Evolutionary conservation across 35 echinoderm and acorn worm genomes (phyloP).

Genomic region (Ptychodera flava): DNA sequence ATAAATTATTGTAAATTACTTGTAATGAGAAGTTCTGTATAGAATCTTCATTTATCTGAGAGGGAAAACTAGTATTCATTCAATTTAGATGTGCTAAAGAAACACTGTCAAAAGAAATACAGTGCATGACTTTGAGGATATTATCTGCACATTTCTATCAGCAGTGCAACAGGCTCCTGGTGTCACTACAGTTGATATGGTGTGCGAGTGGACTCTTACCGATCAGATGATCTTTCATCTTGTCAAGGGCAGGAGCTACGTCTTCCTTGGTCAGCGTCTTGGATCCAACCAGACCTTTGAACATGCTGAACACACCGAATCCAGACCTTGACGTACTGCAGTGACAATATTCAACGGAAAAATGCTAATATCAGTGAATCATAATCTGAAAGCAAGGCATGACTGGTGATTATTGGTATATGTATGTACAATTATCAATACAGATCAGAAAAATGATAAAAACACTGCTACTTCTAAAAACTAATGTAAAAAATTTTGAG

Average conservation of each 20-base stretch:
- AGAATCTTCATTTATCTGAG: no score
- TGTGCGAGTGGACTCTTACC: no score
- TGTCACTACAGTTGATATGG: no score
- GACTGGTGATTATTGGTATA: no score
- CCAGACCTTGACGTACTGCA: conserved; percentile 17
- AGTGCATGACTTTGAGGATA: background rate
- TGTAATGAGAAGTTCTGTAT: no score
- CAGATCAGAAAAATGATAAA: no score
- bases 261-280: conserved; percentile 85
- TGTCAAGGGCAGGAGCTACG: conserved; percentile 76
- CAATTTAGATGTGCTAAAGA: background rate
- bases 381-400: background rate
- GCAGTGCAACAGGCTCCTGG: no score
- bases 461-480: no score
- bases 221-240: conserved; percentile 97
- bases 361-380: background rate
- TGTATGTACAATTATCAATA: no score
- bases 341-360: background rate
- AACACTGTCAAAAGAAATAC: background rate
- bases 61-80: conserved; percentile 3
- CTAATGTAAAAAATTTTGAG: no score
- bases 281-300: conserved; percentile 88
- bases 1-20: no score
- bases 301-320: conserved; percentile 98
- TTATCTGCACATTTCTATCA: background rate